These are phyloP conservation scores for Loriculus beryllinus DNA, from an alignment of 2,797 vertebrate species.

Conservation along the genomic window DNA sequence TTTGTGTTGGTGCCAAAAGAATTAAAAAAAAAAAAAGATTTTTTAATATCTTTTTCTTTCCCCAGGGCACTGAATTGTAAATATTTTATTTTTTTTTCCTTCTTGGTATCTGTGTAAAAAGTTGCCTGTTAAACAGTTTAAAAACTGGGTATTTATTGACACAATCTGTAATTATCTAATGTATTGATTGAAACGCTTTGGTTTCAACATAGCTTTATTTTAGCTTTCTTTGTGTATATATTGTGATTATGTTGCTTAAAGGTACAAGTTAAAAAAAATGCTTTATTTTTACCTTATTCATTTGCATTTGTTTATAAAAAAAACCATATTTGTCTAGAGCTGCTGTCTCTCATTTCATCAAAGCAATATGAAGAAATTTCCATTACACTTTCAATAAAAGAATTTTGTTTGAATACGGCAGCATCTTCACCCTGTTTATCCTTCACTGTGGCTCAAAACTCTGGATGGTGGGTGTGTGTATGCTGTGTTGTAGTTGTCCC, in stretches of 20 bases:
- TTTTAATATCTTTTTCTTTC: not conserved
- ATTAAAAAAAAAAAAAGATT: constrained; percentile 61
- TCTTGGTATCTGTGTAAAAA: constrained; percentile 70
- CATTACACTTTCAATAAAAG: constrained; percentile 90
- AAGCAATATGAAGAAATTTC: constrained; percentile 90
- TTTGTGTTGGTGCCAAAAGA: constrained; percentile 71
- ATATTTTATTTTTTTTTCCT: constrained; percentile 45
- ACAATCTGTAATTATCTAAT: constrained; percentile 82
- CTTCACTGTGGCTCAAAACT: not conserved
- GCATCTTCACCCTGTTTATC: not conserved
- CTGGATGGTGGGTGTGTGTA: not conserved
- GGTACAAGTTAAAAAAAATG: constrained; percentile 85
- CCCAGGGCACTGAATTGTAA: constrained; percentile 65
- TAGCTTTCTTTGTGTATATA: constrained; percentile 91
- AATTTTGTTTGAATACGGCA: constrained; percentile 33
- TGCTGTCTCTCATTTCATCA: constrained; percentile 88
- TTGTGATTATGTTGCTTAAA: constrained; percentile 83
- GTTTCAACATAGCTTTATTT: constrained; percentile 75
- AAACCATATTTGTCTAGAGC: constrained; percentile 77
- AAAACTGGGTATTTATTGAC: constrained; percentile 90
- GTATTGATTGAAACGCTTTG: constrained; percentile 78
- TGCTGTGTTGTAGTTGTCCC: not conserved
- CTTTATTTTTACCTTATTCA: constrained; percentile 90
- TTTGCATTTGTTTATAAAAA: constrained; percentile 74
- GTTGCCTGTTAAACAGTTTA: constrained; percentile 74